phyloP scores from a whole-genome alignment of 2,797 vertebrate species.

The Myotis planiceps region DNA sequence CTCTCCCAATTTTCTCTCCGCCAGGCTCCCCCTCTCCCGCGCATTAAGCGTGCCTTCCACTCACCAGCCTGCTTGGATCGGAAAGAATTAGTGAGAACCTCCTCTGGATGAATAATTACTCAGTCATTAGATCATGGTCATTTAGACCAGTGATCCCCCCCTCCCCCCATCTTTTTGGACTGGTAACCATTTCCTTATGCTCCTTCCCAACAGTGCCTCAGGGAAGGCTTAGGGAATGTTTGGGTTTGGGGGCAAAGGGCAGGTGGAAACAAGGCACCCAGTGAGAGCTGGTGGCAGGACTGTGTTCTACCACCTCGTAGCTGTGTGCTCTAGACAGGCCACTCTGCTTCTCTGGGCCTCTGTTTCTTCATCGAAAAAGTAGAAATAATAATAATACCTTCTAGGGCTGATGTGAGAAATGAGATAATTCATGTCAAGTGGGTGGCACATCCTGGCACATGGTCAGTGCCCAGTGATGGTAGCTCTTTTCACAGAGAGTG shows the following conservation, averaged over 20 bases:
- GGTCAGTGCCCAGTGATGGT: background rate
- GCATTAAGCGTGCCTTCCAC: slow-evolving; percentile 38
- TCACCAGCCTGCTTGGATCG: background rate
- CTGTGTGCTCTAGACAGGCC: background rate
- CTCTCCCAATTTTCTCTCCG: slow-evolving; percentile 46
- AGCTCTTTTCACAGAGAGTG: background rate
- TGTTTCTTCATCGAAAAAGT: background rate
- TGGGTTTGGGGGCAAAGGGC: background rate
- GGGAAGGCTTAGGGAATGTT: background rate
- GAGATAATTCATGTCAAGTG: background rate
- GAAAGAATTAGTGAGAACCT: slow-evolving; percentile 66
- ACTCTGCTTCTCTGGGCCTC: background rate
- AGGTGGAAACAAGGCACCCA: background rate
- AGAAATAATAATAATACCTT: background rate
- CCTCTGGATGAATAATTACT: slow-evolving; percentile 63
- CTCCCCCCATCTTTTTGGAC: background rate
- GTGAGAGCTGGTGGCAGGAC: background rate
- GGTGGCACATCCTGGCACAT: background rate
- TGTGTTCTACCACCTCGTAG: background rate
- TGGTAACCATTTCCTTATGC: background rate
- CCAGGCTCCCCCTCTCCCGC: background rate
- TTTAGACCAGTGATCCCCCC: background rate
- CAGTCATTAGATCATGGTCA: slow-evolving; percentile 46
- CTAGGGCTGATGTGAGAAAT: background rate
- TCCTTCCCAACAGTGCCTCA: background rate